Conservation (phyloP, 2,888 invertebrate genomes). For the Melipona beecheii region DNA sequence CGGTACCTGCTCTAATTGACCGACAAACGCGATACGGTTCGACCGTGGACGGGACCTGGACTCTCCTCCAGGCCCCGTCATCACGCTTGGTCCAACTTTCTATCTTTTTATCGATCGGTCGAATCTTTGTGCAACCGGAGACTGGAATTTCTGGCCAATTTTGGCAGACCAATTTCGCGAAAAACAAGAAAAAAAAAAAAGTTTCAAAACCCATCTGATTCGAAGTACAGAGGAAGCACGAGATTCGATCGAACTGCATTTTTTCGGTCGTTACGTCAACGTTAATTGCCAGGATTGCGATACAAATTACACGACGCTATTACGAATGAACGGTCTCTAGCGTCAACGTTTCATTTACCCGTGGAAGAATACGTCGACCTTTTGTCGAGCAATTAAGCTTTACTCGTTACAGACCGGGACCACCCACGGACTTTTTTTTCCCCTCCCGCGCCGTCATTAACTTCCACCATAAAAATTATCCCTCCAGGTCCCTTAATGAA, state of each 20-base stretch:
- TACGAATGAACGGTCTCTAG: conserved; percentile 7
- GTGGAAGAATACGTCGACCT: neutral
- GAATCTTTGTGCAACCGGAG: neutral
- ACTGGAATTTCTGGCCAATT: neutral
- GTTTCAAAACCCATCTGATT: no score
- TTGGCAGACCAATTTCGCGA: neutral
- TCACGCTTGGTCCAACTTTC: conserved; percentile 11
- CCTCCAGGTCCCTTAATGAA: conserved; percentile 30
- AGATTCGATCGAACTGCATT: neutral
- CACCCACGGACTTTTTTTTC: conserved; percentile 12
- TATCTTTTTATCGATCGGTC: neutral
- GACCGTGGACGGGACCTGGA: conserved; percentile 32
- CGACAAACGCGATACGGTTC: conserved; percentile 72
- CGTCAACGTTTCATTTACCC: conserved; percentile 32
- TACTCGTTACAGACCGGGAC: conserved; percentile 26
- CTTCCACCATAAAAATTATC: conserved; percentile 40
- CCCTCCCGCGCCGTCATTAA: conserved; percentile 12
- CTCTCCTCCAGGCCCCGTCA: conserved; percentile 2
- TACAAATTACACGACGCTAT: neutral
- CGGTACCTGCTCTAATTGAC: conserved; percentile 75
- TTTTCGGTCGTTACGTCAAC: neutral
- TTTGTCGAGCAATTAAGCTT: conserved; percentile 30
- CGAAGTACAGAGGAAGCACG: no score
- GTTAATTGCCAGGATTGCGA: conserved; percentile 24
- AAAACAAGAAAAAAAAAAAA: no score